These are phyloP conservation scores for Eupsittula cactorum DNA, from an alignment of 2,113 vertebrate genomes.

Conservation along the genomic window DNA sequence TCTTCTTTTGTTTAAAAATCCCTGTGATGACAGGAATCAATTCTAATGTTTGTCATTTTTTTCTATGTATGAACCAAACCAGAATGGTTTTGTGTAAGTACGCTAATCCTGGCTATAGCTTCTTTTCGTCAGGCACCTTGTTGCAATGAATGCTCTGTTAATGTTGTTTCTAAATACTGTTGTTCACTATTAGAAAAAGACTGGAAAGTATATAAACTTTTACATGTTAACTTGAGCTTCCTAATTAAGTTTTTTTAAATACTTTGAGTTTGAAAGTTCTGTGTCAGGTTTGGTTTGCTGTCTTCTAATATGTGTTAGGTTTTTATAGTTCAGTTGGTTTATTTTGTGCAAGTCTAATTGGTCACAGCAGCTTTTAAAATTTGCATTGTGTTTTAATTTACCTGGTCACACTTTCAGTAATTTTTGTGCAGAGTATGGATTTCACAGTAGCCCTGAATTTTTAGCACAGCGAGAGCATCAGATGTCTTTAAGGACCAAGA, in stretches of 20 bases:
- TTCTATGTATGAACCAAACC: fast-evolving
- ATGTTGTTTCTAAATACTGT: neutral
- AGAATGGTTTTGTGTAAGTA: neutral
- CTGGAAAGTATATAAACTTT: neutral
- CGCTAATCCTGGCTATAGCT: neutral
- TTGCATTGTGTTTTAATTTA: neutral
- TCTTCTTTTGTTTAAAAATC: neutral
- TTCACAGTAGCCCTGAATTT: neutral
- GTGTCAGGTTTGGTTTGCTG: neutral
- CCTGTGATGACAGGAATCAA: neutral
- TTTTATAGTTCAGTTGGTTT: neutral
- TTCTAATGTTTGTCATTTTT: neutral
- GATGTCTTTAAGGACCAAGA: neutral
- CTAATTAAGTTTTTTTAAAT: neutral
- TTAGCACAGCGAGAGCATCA: neutral
- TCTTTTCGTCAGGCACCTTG: neutral
- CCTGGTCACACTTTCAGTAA: neutral
- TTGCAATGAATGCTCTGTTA: neutral
- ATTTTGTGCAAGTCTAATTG: neutral
- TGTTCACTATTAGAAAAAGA: neutral
- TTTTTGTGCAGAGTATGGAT: neutral
- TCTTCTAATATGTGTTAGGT: neutral
- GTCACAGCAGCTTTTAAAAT: neutral
- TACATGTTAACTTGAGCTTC: neutral
- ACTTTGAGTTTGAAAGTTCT: neutral